phyloP scores from a whole-genome alignment of 2,113 vertebrate species.

The Hemibagrus wyckioides region DNA sequence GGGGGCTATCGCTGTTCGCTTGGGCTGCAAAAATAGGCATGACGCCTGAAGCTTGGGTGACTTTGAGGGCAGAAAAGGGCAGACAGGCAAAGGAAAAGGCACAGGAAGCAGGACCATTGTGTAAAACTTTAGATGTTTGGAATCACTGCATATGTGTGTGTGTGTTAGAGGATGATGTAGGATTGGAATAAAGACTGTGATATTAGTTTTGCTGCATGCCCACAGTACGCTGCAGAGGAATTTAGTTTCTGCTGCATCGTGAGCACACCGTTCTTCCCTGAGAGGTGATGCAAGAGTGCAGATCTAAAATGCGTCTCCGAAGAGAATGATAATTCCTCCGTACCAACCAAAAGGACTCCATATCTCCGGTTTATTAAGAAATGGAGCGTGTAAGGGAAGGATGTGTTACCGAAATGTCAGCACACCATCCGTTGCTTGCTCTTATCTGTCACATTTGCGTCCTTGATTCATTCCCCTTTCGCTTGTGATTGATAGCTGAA shows the following conservation, averaged over 20 bases:
- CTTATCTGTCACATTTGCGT: neutral
- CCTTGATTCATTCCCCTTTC: neutral
- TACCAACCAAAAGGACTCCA: neutral
- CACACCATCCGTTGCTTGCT: neutral
- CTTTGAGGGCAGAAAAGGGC: slow-evolving; percentile 32
- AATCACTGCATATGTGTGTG: neutral
- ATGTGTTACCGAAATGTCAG: neutral
- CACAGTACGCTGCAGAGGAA: neutral
- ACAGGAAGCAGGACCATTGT: neutral
- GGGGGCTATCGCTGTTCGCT: slow-evolving; percentile 47
- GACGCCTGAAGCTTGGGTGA: slow-evolving; percentile 31
- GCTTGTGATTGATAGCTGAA: neutral
- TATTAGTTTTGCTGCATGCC: neutral
- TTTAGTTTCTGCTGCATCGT: neutral
- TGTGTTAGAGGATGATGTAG: neutral
- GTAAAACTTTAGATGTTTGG: neutral
- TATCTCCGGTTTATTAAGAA: neutral
- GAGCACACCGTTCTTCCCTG: neutral
- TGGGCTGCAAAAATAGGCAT: slow-evolving; percentile 47
- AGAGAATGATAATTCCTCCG: neutral
- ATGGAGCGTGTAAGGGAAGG: neutral
- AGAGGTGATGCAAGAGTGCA: neutral
- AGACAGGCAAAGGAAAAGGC: neutral
- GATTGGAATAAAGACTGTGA: neutral
- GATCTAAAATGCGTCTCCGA: neutral